Evolutionary conservation across 2,888 invertebrate genomes (phyloP).

Genomic region (Dione juno): DNA sequence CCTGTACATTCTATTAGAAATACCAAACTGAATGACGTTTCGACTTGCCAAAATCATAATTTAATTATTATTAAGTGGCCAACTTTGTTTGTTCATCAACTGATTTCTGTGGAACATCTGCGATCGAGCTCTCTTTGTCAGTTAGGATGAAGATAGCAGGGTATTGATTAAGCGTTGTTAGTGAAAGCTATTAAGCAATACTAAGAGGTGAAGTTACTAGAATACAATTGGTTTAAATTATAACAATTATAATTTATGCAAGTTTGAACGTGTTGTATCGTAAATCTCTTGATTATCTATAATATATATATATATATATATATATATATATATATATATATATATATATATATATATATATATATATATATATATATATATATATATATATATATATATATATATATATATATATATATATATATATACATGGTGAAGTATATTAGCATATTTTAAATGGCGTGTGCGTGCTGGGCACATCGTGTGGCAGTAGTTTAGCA

Average conservation of each 20-base stretch:
- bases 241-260: conserved; percentile 6
- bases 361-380: too few relatives aligned
- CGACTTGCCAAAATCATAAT: conserved; percentile 10
- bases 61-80: conserved; percentile 18
- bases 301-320: too few relatives aligned
- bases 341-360: too few relatives aligned
- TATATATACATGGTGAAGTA: too few relatives aligned
- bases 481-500: too few relatives aligned
- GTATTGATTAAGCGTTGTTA: conserved; percentile 17
- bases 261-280: background rate
- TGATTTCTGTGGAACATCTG: conserved; percentile 19
- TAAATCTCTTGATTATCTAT: too few relatives aligned
- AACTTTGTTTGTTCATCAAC: conserved; percentile 30
- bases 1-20: background rate
- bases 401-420: too few relatives aligned
- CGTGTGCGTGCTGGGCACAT: too few relatives aligned
- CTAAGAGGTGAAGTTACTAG: too few relatives aligned
- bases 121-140: conserved; percentile 28
- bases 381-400: too few relatives aligned
- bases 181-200: background rate
- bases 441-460: too few relatives aligned
- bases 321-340: too few relatives aligned
- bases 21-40: background rate
- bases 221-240: background rate
- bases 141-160: conserved; percentile 21